phyloP scores from a whole-genome alignment of 2,888 invertebrate genomes.

The Phrixothrix hirtus region DNA sequence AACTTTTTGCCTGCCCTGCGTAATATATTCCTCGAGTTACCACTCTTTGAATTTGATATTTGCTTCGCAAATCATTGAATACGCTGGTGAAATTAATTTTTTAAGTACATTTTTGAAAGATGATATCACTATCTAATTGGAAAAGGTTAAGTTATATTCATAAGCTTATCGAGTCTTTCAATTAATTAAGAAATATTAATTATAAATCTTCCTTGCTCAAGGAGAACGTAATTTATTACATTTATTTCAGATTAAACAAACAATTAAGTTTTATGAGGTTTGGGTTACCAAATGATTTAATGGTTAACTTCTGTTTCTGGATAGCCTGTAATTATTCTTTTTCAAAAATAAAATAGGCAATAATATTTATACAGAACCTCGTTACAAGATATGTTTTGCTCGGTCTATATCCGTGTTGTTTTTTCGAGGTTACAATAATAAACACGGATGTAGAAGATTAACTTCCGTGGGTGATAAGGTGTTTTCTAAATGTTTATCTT shows the following conservation, averaged over 20 bases:
- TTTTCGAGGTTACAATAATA: constrained; percentile 24
- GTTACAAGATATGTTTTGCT: constrained; percentile 4
- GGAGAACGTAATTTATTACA: neutral
- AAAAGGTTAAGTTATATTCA: no score
- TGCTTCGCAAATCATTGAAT: no score
- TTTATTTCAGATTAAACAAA: neutral
- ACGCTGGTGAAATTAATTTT: no score
- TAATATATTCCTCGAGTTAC: no score
- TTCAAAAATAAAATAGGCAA: constrained; percentile 1
- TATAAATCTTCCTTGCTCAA: no score
- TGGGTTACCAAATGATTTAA: neutral
- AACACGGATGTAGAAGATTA: constrained; percentile 23
- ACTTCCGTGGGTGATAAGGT: constrained; percentile 28
- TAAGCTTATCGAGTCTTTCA: no score
- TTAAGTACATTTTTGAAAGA: no score
- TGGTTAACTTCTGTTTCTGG: neutral
- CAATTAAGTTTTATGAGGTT: neutral
- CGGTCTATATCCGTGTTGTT: constrained; percentile 11
- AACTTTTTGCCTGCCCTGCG: no score
- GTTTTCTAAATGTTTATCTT: constrained; percentile 23
- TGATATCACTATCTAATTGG: no score
- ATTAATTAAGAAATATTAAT: no score
- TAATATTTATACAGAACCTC: constrained; percentile 10
- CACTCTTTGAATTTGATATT: no score
- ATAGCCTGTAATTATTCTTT: neutral